A percentile compares a stretch with the other conserved stretches of the same genome.
Conservation (phyloP, 1,140 invertebrate species). For the Hormaphis cornu region DNA sequence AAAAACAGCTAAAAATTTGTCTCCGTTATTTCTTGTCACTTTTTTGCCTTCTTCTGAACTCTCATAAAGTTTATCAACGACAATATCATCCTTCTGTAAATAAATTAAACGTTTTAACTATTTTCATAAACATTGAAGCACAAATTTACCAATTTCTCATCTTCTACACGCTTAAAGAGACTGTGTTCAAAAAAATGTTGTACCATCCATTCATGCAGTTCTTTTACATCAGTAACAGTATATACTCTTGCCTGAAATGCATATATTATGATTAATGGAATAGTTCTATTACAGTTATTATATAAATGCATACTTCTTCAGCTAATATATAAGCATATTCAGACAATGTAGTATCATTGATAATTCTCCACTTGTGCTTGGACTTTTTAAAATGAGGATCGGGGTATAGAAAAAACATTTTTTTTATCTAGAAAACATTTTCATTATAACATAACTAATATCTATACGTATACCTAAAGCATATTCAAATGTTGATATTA, state of each 20-base stretch:
- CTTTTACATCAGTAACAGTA: slow-evolving; percentile 95
- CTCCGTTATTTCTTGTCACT: slow-evolving; percentile 87
- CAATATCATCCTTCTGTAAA: slow-evolving; percentile 63
- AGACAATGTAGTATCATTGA: slow-evolving; percentile 81
- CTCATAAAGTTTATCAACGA: slow-evolving; percentile 78
- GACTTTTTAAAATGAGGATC: slow-evolving; percentile 99
- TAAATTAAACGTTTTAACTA: not conserved
- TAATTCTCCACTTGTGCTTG: slow-evolving; percentile 99
- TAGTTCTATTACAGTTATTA: slow-evolving; percentile 2
- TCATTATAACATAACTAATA: slow-evolving; percentile 41
- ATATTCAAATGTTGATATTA: too few relatives aligned
- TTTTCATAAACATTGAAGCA: not conserved
- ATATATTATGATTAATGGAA: slow-evolving; percentile 16
- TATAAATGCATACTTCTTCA: slow-evolving; percentile 56
- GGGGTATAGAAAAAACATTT: slow-evolving; percentile 99
- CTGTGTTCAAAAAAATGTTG: slow-evolving; percentile 84
- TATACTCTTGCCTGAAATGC: slow-evolving; percentile 75
- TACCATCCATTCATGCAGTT: slow-evolving; percentile 96
- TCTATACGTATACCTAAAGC: too few relatives aligned
- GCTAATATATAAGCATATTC: slow-evolving; percentile 94
- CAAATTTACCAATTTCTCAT: slow-evolving; percentile 34
- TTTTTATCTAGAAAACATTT: slow-evolving; percentile 76
- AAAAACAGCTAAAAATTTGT: slow-evolving; percentile 89
- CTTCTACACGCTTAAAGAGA: slow-evolving; percentile 65
- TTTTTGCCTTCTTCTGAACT: slow-evolving; percentile 98